Base-by-base conservation (phyloP, 2,113 vertebrate genomes). In the Nestor notabilis region DNA sequence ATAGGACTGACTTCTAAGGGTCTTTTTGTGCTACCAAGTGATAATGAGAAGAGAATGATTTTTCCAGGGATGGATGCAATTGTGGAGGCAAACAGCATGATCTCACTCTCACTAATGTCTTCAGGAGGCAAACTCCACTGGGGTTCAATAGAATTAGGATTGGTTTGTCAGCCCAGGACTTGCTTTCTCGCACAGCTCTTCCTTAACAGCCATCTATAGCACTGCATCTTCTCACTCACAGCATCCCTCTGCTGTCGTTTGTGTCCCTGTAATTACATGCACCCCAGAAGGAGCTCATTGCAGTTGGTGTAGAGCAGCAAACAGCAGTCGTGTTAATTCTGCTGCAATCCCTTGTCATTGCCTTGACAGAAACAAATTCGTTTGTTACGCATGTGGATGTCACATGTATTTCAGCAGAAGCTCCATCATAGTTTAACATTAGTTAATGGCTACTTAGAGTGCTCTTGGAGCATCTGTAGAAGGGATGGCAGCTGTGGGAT, bases 361-460 rank as follows among this genome's bases (percentile, higher is more conserved):
- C 64, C 93, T 76, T 87, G 91, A 90, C 82, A 90, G 90, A 82
- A 85, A 91, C 46, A 88, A 83, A 75, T 88, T 94, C 72, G 70
- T 91, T 93, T 75, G 47, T 95, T 96, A 95, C 89, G 91, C 97
- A 50, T 82, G 78, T 33, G 91, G 95, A 61, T 93, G 95, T 91
- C 97, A 88, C 87, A 87, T 1, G 5, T 50, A 41, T 64, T 97
- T 88, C 94, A 96, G 96, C 93, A 97, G 96, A 74, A 95, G 90
- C 82, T 90, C 91, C 95, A 87, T 83, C 95, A 95, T 93, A 72
- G 97, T 96, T 97, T 94, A 96, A 74, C 95, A 37, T 95, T 91
- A 90, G 88, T 96, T 97, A 97, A 97, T 80, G 83, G 79, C 90
- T 95, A 93, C 91, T 97, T 96, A 91, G 95, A 96, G 88, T 64